phyloP scores from a whole-genome alignment of 2,113 vertebrate species.

The Corapipo altera region DNA sequence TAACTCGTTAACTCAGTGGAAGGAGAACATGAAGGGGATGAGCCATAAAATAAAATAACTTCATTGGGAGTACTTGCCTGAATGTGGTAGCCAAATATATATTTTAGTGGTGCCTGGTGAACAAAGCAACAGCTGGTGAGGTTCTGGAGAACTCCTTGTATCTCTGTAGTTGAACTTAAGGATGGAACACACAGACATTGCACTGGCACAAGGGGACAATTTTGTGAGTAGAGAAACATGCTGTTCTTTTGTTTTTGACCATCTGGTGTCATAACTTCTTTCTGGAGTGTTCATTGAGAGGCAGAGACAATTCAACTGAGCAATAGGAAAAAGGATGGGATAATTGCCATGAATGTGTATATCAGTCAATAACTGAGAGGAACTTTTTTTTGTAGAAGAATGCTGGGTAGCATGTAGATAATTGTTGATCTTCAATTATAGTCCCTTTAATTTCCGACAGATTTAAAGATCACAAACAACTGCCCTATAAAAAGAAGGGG shows the following conservation, averaged over 20 bases:
- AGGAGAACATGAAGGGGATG: neutral
- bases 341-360: neutral
- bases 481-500: neutral
- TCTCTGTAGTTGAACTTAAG: neutral
- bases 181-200: neutral
- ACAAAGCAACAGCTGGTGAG: neutral
- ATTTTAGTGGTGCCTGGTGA: neutral
- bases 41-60: neutral
- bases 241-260: neutral
- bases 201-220: neutral
- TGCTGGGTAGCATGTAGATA: neutral
- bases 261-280: neutral
- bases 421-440: neutral
- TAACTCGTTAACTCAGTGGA: neutral
- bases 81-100: neutral
- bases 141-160: neutral
- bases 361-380: neutral
- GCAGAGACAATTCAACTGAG: neutral
- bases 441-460: constrained; percentile 10
- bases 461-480: neutral
- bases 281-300: neutral
- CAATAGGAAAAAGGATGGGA: neutral
- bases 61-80: neutral
- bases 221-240: neutral
- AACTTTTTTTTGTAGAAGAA: neutral